A percentile compares a stretch with the other conserved stretches of the same genome.
Evolutionary conservation across 2,888 invertebrate genomes (phyloP).

Genomic region (Chrysolina oricalcia): DNA sequence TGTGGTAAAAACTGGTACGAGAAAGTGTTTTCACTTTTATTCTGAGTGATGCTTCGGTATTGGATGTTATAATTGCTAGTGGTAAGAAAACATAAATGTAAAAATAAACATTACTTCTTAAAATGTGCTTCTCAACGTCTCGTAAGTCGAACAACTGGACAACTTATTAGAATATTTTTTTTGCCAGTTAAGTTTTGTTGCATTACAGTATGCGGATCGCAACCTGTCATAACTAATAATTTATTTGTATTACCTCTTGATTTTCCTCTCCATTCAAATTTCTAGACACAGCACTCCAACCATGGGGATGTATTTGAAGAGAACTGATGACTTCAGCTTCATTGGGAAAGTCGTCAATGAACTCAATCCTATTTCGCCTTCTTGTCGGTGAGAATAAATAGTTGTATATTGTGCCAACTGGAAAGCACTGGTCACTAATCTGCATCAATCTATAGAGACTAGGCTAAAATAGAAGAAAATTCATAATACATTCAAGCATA

Average conservation of each 20-base stretch:
- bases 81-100: too few relatives aligned
- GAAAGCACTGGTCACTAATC: conserved; percentile 86
- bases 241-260: conserved; percentile 79
- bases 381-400: conserved; percentile 85
- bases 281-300: conserved; percentile 91
- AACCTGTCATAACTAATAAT: too few relatives aligned
- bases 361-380: conserved; percentile 88
- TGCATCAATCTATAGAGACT: conserved; percentile 93
- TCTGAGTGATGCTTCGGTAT: too few relatives aligned
- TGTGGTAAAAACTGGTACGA: too few relatives aligned
- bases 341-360: conserved; percentile 94
- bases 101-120: too few relatives aligned
- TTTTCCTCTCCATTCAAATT: conserved; percentile 90
- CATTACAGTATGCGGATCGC: too few relatives aligned
- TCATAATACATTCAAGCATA: neutral
- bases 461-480: conserved; percentile 76
- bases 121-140: too few relatives aligned
- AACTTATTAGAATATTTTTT: too few relatives aligned
- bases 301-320: conserved; percentile 90
- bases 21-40: too few relatives aligned
- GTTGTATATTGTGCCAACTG: conserved; percentile 86
- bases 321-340: conserved; percentile 94
- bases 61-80: too few relatives aligned
- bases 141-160: too few relatives aligned
- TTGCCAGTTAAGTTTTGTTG: too few relatives aligned